These are phyloP conservation scores for Pseudonaja textilis DNA, from an alignment of 2,113 vertebrate genomes.

Conservation along the genomic window DNA sequence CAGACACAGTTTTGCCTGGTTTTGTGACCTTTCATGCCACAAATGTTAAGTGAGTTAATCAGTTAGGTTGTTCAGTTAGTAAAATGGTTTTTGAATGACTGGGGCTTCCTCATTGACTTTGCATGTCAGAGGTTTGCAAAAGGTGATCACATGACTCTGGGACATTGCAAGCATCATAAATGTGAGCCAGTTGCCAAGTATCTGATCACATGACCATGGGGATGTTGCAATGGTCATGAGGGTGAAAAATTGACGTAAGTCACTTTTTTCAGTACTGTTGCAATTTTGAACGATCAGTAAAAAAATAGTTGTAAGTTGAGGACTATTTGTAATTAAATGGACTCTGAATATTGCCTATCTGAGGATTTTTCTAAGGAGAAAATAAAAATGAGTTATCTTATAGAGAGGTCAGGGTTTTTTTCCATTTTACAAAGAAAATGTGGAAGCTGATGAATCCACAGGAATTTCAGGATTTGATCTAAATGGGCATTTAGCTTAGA, in stretches of 20 bases:
- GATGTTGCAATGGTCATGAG: neutral
- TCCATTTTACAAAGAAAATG: neutral
- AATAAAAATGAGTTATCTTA: slow-evolving; percentile 10
- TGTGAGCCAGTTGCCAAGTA: neutral
- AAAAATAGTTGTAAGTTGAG: neutral
- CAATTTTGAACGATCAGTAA: neutral
- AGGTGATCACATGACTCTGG: neutral
- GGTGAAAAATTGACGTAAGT: neutral
- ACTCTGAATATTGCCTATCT: neutral
- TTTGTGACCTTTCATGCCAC: neutral
- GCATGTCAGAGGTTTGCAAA: neutral
- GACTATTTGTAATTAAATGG: neutral
- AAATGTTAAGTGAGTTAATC: neutral
- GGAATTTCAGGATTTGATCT: neutral
- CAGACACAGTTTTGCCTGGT: neutral
- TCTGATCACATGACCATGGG: neutral
- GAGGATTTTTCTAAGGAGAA: neutral
- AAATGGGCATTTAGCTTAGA: neutral
- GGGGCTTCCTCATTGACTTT: neutral
- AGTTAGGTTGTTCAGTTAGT: neutral
- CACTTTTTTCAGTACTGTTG: neutral
- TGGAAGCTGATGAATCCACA: neutral
- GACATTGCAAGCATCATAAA: neutral
- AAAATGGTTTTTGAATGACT: neutral
- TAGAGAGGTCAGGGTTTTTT: neutral